These are phyloP conservation scores for Chaetodon trifascialis DNA, from an alignment of 2,113 vertebrate genomes.

Conservation along the genomic window DNA sequence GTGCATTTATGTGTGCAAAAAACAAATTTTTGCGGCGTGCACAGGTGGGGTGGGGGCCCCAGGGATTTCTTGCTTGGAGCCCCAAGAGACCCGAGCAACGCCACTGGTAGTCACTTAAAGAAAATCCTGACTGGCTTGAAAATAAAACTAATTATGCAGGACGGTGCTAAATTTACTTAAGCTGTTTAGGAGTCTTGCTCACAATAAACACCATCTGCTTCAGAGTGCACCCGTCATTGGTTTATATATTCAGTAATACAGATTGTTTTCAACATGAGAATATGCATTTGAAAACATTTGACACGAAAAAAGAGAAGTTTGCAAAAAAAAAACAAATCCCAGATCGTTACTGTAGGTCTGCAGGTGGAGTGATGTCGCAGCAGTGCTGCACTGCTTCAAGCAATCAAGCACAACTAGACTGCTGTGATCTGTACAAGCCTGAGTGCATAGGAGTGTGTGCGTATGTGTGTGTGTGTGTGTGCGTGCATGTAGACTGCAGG, in stretches of 20 bases:
- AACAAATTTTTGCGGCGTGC: too few species aligned
- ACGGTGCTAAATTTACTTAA: not conserved
- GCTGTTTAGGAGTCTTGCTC: not conserved
- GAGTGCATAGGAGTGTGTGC: not conserved
- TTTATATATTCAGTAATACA: not conserved
- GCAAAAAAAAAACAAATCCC: not conserved
- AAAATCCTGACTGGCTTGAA: not conserved
- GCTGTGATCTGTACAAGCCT: conserved; percentile 36
- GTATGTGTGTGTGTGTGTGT: not conserved
- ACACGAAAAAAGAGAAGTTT: not conserved
- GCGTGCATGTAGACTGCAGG: conserved; percentile 2
- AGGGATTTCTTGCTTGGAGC: too few species aligned
- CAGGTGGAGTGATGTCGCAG: conserved; percentile 17
- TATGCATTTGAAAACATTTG: not conserved
- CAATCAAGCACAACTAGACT: conserved; percentile 14
- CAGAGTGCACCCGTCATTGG: not conserved
- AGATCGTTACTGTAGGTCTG: not conserved
- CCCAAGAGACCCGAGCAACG: too few species aligned
- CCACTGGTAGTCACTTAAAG: not conserved
- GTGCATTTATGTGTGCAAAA: too few species aligned
- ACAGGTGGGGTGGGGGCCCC: too few species aligned
- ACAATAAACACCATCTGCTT: not conserved
- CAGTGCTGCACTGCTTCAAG: conserved; percentile 26
- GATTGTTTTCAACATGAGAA: not conserved
- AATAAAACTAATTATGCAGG: not conserved